phyloP scores from a whole-genome alignment of 2,888 invertebrate species.

The Melieria crassipennis region DNA sequence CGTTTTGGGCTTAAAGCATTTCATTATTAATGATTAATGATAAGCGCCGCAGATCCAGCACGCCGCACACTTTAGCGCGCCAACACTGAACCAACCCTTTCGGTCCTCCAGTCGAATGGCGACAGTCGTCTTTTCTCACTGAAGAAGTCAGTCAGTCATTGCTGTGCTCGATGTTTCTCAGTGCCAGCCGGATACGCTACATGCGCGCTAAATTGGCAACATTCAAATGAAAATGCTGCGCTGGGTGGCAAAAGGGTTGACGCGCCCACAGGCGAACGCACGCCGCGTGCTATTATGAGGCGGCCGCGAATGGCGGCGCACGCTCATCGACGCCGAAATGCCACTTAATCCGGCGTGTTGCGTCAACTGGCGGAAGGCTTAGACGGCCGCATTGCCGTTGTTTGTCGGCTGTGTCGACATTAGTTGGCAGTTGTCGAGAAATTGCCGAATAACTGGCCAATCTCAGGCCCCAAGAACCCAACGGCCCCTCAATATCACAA shows the following conservation, averaged over 20 bases:
- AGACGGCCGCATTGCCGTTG: neutral
- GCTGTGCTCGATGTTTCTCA: too few relatives aligned
- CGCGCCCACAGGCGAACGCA: constrained; percentile 19
- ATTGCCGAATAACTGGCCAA: too few relatives aligned
- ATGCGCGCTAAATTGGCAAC: constrained; percentile 47
- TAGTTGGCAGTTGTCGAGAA: too few relatives aligned
- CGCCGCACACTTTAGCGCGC: constrained; percentile 44
- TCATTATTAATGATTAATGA: constrained; percentile 65
- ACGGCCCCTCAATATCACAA: neutral
- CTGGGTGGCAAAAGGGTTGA: constrained; percentile 14
- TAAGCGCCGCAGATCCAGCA: constrained; percentile 51
- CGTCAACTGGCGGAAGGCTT: constrained; percentile 20
- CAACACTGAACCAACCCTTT: constrained; percentile 42
- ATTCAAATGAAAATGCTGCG: constrained; percentile 44
- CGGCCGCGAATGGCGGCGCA: constrained; percentile 13
- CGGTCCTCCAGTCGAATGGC: constrained; percentile 37
- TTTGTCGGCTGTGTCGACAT: too few relatives aligned
- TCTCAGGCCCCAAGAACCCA: neutral
- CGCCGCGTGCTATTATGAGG: constrained; percentile 27
- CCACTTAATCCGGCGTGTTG: constrained; percentile 32
- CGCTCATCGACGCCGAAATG: constrained; percentile 20
- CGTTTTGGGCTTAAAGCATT: constrained; percentile 51
- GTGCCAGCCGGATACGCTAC: constrained; percentile 24
- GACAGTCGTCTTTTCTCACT: constrained; percentile 22
- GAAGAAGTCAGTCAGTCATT: neutral